Evolutionary conservation across 2,797 vertebrate genomes (phyloP).

Genomic region (Acipenser ruthenus): DNA sequence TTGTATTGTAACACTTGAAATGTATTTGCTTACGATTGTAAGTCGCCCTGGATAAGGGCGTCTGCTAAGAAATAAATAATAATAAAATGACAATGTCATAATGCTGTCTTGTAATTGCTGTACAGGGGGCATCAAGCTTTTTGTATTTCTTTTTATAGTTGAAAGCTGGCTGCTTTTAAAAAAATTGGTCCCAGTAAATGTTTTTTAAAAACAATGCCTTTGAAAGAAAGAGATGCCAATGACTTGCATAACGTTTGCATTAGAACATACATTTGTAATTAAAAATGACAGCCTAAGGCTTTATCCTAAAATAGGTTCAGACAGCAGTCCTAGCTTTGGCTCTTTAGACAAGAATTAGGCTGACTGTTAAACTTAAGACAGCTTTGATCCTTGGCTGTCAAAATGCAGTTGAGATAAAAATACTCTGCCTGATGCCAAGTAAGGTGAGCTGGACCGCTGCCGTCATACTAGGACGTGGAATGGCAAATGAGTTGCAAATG

Average conservation of each 20-base stretch:
- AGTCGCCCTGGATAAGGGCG: too few relatives aligned
- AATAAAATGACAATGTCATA: too few relatives aligned
- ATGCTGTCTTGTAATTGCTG: too few relatives aligned
- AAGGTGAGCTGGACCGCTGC: not conserved
- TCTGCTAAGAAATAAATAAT: too few relatives aligned
- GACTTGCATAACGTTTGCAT: too few relatives aligned
- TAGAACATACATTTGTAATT: not conserved
- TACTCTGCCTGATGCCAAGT: not conserved
- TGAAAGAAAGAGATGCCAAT: too few relatives aligned
- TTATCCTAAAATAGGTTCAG: not conserved
- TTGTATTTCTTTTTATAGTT: too few relatives aligned
- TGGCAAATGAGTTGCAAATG: constrained; percentile 1
- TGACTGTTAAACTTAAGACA: constrained; percentile 1
- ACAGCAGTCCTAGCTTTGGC: not conserved
- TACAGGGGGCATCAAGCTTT: too few relatives aligned
- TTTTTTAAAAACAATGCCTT: not conserved
- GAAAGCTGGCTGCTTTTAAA: too few relatives aligned
- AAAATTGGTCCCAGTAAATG: not conserved
- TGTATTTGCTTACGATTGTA: too few relatives aligned
- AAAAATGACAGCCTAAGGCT: not conserved
- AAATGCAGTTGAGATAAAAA: not conserved
- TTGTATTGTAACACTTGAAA: too few relatives aligned
- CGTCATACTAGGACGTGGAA: not conserved
- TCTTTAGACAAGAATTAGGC: not conserved
- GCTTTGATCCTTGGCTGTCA: not conserved